These are phyloP conservation scores for Drymodes brunneopygia DNA, from an alignment of 2,113 vertebrate species.

Conservation along the genomic window DNA sequence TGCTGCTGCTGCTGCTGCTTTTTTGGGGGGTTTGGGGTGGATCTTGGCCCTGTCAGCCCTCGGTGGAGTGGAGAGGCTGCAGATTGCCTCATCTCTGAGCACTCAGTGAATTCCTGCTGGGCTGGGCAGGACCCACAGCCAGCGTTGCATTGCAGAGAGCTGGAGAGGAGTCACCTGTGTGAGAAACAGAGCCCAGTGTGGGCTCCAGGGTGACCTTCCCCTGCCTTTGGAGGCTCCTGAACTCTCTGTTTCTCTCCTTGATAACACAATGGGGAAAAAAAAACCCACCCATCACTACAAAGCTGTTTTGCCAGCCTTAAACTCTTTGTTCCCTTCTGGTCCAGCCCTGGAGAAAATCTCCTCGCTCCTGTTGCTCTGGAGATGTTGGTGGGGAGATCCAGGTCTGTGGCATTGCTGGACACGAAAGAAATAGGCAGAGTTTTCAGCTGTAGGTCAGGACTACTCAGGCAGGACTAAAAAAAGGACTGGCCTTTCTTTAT, in stretches of 20 bases:
- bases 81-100: background rate
- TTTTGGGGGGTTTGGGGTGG: background rate
- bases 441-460: too few relatives aligned
- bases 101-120: background rate
- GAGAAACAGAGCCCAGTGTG: background rate
- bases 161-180: background rate
- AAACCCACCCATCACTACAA: background rate
- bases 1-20: background rate
- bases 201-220: background rate
- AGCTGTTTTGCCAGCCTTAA: background rate
- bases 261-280: background rate
- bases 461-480: too few relatives aligned
- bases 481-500: too few relatives aligned
- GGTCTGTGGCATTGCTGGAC: too few relatives aligned
- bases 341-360: background rate
- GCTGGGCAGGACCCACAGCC: background rate
- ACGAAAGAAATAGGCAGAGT: too few relatives aligned
- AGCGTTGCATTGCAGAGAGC: constrained; percentile 19
- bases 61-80: background rate
- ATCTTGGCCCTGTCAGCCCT: background rate
- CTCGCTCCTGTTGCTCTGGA: background rate
- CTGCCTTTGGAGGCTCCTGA: background rate
- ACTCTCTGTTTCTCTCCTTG: background rate
- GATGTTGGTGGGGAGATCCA: background rate
- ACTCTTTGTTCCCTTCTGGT: background rate